phyloP scores from a whole-genome alignment of 1,140 invertebrate species.

The Gerris buenoi region DNA sequence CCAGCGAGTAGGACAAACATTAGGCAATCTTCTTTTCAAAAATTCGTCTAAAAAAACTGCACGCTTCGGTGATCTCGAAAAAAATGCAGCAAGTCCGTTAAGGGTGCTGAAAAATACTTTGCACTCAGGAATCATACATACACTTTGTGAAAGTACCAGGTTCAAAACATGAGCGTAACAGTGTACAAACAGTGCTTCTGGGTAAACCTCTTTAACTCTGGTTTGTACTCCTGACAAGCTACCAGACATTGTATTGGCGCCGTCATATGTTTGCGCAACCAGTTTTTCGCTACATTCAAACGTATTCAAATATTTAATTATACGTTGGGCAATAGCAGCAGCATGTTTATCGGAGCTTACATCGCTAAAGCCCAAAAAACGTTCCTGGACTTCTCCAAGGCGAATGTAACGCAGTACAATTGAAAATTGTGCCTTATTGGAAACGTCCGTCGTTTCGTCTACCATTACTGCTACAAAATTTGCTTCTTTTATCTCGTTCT shows the following conservation, averaged over 20 bases:
- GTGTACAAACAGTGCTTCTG: conserved; percentile 17
- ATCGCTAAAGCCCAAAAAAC: neutral
- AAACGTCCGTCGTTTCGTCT: conserved; percentile 5
- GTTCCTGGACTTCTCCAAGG: neutral
- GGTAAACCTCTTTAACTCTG: conserved; percentile 9
- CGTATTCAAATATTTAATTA: neutral
- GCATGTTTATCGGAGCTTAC: neutral
- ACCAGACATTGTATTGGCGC: conserved; percentile 14
- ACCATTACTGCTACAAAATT: conserved; percentile 3
- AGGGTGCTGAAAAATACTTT: conserved; percentile 15
- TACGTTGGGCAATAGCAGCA: neutral
- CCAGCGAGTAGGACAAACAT: conserved; percentile 6
- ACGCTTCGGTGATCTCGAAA: conserved; percentile 17
- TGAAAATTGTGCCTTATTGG: conserved; percentile 1
- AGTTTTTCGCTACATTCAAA: conserved; percentile 3
- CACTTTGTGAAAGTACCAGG: conserved; percentile 10
- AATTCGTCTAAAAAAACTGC: conserved; percentile 2
- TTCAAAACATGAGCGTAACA: conserved; percentile 19
- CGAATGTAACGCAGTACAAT: neutral
- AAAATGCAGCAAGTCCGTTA: conserved; percentile 12
- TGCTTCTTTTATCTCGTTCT: neutral
- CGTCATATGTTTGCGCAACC: conserved; percentile 16
- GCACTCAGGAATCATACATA: conserved; percentile 16
- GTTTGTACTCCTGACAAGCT: conserved; percentile 10
- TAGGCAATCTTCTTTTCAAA: conserved; percentile 12